Evolutionary conservation across 2,113 vertebrate genomes (phyloP).

Genomic region (Cyrtonyx montezumae): DNA sequence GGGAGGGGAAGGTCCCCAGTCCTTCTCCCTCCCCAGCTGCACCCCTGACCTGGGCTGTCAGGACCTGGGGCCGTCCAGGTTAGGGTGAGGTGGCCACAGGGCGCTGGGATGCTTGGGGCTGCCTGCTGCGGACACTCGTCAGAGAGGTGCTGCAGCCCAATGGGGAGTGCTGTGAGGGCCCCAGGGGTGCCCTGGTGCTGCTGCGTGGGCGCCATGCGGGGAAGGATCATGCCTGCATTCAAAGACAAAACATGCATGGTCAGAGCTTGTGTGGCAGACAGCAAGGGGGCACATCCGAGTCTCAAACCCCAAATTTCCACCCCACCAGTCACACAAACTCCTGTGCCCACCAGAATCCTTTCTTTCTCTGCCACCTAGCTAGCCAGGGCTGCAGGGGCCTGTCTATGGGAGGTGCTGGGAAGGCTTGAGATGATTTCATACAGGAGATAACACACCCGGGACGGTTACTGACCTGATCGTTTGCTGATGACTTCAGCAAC

Average conservation of each 20-base stretch:
- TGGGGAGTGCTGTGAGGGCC: constrained; percentile 57
- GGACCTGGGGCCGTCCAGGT: constrained; percentile 47
- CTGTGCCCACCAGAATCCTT: not conserved
- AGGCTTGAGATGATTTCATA: not conserved
- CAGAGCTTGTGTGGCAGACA: not conserved
- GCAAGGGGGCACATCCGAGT: not conserved
- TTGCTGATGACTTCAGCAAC: constrained; percentile 96
- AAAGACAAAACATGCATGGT: constrained; percentile 65
- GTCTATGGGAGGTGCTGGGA: not conserved
- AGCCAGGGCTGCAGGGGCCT: not conserved
- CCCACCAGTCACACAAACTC: not conserved
- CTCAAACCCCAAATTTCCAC: not conserved
- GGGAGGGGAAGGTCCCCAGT: not conserved
- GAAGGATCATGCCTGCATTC: constrained; percentile 82
- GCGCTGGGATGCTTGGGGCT: not conserved
- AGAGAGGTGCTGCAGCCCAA: constrained; percentile 69
- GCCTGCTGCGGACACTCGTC: constrained; percentile 77
- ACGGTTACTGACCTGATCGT: constrained; percentile 79
- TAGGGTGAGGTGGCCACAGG: constrained; percentile 52
- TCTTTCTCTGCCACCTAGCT: not conserved
- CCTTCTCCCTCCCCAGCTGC: constrained; percentile 3
- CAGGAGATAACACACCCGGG: not conserved
- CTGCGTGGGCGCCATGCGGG: constrained; percentile 77
- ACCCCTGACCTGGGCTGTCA: constrained; percentile 72
- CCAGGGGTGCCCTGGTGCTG: constrained; percentile 79